Conservation (phyloP, 2,888 invertebrate genomes). For the Lepidochitona cinerea region DNA sequence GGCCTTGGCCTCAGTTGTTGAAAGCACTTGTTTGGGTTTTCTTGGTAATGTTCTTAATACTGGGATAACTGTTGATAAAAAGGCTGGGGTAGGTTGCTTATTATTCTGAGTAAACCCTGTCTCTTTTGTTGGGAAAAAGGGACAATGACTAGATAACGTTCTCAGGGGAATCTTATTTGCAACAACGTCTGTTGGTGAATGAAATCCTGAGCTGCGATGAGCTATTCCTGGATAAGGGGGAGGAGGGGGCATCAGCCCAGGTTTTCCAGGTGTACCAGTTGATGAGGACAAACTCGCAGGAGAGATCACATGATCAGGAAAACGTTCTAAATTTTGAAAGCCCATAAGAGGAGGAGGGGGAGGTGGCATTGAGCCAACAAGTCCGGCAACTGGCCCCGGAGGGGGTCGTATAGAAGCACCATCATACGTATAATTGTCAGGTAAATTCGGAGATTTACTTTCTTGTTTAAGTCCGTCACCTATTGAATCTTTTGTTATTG, state of each 20-base stretch:
- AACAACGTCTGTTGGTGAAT: not conserved
- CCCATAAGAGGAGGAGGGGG: not conserved
- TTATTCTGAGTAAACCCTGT: not conserved
- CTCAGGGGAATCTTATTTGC: not conserved
- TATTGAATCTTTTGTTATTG: conserved; percentile 18
- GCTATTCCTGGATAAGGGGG: conserved; percentile 27
- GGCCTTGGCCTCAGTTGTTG: conserved; percentile 54
- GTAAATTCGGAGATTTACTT: not conserved
- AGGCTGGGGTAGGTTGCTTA: not conserved
- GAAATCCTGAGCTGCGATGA: not conserved
- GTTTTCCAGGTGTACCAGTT: not conserved
- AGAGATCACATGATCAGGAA: not conserved
- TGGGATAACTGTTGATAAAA: conserved; percentile 16
- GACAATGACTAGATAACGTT: not conserved
- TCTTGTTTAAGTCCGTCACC: conserved; percentile 24
- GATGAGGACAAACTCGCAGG: not conserved
- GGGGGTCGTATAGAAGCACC: not conserved
- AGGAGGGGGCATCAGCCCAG: conserved; percentile 17
- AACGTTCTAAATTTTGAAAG: conserved; percentile 1
- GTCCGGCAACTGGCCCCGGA: not conserved
- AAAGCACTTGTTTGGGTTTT: conserved; percentile 48
- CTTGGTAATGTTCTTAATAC: conserved; percentile 46
- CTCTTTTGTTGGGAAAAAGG: not conserved
- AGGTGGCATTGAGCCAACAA: not conserved
- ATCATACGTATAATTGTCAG: not conserved